Evolutionary conservation across 64 coral and sea anemone species (phyloP), one percentile per base, ranked within the genome.

Genomic region (Astreopora myriophthalma): DNA sequence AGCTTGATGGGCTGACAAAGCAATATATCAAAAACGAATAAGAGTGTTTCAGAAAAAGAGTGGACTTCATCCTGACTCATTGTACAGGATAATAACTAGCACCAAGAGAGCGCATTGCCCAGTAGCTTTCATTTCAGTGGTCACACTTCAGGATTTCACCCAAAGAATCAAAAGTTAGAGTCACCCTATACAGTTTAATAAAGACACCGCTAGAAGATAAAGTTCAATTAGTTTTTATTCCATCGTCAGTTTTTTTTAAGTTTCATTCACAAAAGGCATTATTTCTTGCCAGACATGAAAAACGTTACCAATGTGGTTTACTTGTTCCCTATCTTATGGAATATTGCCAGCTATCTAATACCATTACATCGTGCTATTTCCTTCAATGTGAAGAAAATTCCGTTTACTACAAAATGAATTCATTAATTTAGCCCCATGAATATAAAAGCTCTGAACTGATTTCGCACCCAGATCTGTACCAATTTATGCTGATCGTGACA

Each of bases 331-430:
- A 64, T 9, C 61, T 64, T 64, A 64, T 20, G 7, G 17, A 64
- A 26, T 25, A 33, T 70, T 32, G 26, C 67, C 12, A 70, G 28
- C 67, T 70, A 70, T 9, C 11, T 70, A 70, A 30, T 70, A 27
- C 3, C 67, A 33, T 66, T 66, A 7, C 5, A 26, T 27, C 25
- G 25, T 24, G 7, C 13, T 17, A 9, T 73, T 73, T 73, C 19
- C 70, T 73, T 73, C 70, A 73, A 38, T 73, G 20, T 73, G 70
- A 73, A 73, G 32, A 37, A 31, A 70, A 70, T 70, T 31, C 29
- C 19, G 52, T 58, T 44, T n/a, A n/a, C n/a, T n/a, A n/a, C n/a
- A n/a, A n/a, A n/a, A n/a, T n/a, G n/a, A n/a, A n/a, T n/a, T n/a
- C n/a, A n/a, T n/a, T n/a, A n/a, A n/a, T n/a, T n/a, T n/a, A n/a